Conservation (phyloP, 2,888 invertebrate species). For the Lasioglossum lativentre region DNA sequence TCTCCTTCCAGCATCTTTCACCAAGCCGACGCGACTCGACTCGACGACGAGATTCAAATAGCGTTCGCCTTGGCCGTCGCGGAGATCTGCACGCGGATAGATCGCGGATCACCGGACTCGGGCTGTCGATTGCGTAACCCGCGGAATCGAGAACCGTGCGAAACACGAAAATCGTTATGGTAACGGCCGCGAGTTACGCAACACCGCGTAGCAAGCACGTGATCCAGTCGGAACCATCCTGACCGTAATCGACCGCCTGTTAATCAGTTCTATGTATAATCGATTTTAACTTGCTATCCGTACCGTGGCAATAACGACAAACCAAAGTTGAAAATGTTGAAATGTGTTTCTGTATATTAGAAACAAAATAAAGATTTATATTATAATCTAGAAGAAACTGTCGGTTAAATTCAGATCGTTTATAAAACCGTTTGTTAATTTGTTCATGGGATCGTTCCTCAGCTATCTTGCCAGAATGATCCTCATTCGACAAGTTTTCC, state of each 20-base stretch:
- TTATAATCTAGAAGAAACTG: no score
- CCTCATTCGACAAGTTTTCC: no score
- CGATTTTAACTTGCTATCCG: not conserved
- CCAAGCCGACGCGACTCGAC: not conserved
- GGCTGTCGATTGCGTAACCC: conserved; percentile 63
- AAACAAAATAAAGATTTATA: no score
- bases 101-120: conserved; percentile 47
- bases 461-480: no score
- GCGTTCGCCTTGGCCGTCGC: conserved; percentile 67
- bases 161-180: conserved; percentile 52
- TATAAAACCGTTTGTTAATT: no score
- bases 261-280: not conserved
- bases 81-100: conserved; percentile 35
- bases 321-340: no score
- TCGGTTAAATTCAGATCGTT: no score
- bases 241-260: not conserved
- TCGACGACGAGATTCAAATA: conserved; percentile 55
- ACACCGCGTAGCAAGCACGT: conserved; percentile 29
- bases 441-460: no score
- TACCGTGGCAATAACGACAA: no score
- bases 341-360: no score
- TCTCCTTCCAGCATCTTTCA: not conserved
- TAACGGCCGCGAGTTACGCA: conserved; percentile 41
- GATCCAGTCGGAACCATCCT: conserved; percentile 19
- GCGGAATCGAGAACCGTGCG: conserved; percentile 47